phyloP scores from a whole-genome alignment of 2,888 invertebrate species.

The Melanchra persicariae region DNA sequence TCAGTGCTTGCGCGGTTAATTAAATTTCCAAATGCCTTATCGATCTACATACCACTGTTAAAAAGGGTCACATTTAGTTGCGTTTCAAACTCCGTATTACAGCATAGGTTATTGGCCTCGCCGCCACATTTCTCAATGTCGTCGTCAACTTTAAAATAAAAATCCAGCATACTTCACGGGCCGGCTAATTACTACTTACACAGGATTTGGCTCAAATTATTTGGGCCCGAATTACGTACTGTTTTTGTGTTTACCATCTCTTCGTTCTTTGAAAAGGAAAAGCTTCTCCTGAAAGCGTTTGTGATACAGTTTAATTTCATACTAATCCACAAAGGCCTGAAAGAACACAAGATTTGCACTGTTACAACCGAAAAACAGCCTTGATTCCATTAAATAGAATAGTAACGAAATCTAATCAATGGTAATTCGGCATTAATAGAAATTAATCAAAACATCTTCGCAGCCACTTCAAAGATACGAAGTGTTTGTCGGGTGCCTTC shows the following conservation, averaged over 20 bases:
- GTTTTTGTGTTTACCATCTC: conserved; percentile 17
- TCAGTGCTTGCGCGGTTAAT: too few species aligned
- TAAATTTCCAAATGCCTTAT: not conserved
- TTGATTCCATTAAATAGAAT: conserved; percentile 26
- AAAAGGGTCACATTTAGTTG: conserved; percentile 14
- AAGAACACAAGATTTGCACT: not conserved
- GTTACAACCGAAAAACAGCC: not conserved
- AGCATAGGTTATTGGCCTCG: conserved; percentile 33
- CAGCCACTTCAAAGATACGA: conserved; percentile 42
- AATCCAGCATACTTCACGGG: conserved; percentile 50
- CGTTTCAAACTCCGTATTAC: conserved; percentile 41
- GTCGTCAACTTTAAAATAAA: conserved; percentile 53
- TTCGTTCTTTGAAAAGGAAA: conserved; percentile 10
- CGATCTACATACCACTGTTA: conserved; percentile 7
- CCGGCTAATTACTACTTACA: conserved; percentile 50
- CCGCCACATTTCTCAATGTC: conserved; percentile 43
- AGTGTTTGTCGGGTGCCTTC: conserved; percentile 39
- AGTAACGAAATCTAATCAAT: conserved; percentile 38
- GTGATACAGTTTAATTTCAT: conserved; percentile 4
- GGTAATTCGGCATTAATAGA: conserved; percentile 49
- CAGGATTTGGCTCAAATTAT: conserved; percentile 55
- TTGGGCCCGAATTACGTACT: conserved; percentile 22
- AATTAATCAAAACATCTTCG: conserved; percentile 35
- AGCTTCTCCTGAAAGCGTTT: conserved; percentile 12
- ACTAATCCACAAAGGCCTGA: not conserved